phyloP scores from a whole-genome alignment of 2,113 vertebrate species.

The Etheostoma cragini region DNA sequence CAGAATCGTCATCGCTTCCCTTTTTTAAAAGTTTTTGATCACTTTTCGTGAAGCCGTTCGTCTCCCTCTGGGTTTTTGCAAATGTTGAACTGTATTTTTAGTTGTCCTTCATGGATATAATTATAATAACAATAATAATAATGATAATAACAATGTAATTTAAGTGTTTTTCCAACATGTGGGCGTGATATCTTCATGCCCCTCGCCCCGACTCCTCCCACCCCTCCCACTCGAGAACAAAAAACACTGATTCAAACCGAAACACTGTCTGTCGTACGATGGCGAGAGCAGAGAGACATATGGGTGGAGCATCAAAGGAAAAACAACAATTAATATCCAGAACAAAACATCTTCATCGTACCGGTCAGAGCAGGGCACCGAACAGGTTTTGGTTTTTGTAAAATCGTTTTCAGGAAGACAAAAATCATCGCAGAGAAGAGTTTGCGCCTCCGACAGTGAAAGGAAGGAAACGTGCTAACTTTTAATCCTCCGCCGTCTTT shows the following conservation, averaged over 20 bases:
- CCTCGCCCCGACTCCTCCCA: constrained; percentile 64
- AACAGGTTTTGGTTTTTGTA: constrained; percentile 62
- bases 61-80: constrained; percentile 70
- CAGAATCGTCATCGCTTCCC: constrained; percentile 66
- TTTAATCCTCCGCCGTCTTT: neutral
- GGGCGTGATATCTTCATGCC: constrained; percentile 53
- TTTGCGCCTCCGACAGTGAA: neutral
- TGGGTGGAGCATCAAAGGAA: constrained; percentile 39
- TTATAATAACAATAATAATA: constrained; percentile 58
- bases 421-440: constrained; percentile 57
- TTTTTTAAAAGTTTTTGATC: constrained; percentile 65
- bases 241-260: constrained; percentile 76
- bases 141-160: constrained; percentile 51
- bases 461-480: neutral
- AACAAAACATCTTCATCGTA: neutral
- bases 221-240: constrained; percentile 53
- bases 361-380: constrained; percentile 33
- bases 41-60: constrained; percentile 69
- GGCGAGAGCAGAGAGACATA: constrained; percentile 33
- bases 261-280: constrained; percentile 73
- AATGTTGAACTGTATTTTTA: constrained; percentile 72
- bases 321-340: constrained; percentile 29
- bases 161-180: constrained; percentile 53
- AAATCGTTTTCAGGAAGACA: constrained; percentile 68
- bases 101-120: constrained; percentile 67